Percentiles rank a stretch among this genome's conserved stretches.
Conservation (phyloP, 2,888 invertebrate species). For the Lepetodrilus schrolli region DNA sequence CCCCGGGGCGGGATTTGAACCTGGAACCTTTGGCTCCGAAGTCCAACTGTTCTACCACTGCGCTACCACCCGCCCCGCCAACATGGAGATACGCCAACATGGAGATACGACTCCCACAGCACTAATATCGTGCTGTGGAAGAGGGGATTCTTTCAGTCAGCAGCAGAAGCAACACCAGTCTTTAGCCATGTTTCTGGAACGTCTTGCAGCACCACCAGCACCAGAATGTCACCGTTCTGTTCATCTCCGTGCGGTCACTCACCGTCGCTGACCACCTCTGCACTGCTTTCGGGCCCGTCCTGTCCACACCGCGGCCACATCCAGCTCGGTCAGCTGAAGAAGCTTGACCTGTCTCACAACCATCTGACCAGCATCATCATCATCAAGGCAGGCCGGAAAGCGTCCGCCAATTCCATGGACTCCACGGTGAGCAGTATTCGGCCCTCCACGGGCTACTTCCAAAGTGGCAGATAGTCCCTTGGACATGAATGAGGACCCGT, state of each 20-base stretch:
- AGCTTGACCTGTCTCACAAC: conserved; percentile 90
- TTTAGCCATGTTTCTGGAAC: too few species aligned
- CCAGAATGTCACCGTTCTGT: background rate
- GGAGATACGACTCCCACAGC: too few species aligned
- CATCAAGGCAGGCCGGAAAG: background rate
- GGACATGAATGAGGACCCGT: background rate
- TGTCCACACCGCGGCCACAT: conserved; percentile 80
- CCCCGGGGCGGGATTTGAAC: too few species aligned
- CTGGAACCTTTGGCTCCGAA: too few species aligned
- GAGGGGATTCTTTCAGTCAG: too few species aligned
- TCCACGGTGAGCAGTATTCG: background rate
- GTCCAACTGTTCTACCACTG: too few species aligned
- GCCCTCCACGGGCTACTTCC: background rate
- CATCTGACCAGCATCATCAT: conserved; percentile 83
- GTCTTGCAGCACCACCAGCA: background rate
- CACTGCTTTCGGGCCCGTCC: too few species aligned
- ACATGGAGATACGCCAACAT: too few species aligned
- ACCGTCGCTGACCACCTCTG: background rate
- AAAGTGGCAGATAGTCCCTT: background rate
- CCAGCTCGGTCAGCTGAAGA: conserved; percentile 86
- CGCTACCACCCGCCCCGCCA: too few species aligned
- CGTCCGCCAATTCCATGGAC: background rate
- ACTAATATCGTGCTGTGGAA: too few species aligned
- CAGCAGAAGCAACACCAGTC: too few species aligned
- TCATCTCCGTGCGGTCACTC: background rate